Evolutionary conservation across 2,888 invertebrate species (phyloP), one percentile per base, ranked within the genome.

Genomic region (Unio pictorum): DNA sequence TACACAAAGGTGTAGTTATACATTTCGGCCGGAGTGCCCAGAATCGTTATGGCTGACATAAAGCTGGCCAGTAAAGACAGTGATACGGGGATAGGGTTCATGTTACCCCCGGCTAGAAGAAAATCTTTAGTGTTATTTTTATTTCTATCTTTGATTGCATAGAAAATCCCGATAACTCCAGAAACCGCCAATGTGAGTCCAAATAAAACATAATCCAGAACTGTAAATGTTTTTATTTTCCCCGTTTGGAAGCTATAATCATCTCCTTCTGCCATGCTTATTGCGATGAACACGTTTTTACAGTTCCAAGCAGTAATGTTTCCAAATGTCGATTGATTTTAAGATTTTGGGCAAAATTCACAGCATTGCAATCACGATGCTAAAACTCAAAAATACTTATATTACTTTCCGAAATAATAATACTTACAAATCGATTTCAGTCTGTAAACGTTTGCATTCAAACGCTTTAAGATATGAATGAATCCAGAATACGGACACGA

Each of bases 1-100:
- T 88, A 89, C 82, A 87, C 85, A n/a, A 88, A 86, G 8, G 87
- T 87, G 68, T 83, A 88, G 69, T 82, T 81, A 75, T 89, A 89
- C 80, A 88, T 86, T 76, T 89, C 89, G 8, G 86, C 84, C 28
- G 89, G 88, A 7, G 85, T 86, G 8, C 89, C 89, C 17, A 89
- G 83, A 61, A 89, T 87, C 23, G 23, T 23, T 23, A 23, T 23
- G 23, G 23, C 23, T 23, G 23, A 23, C 23, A 23, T 23, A 23
- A 23, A 23, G 23, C 23, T 23, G 45, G 89, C 89, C 59, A 89
- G 79, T 61, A 89, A 77, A n/a, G 89, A 89, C 74, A 89, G 74
- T 0, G 88, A 80, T n/a, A 89, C 88, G 0, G 89, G 89, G 5
- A 83, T 68, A 0, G 87, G 81, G 57, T 80, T 80, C 89, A 89